Conservation (phyloP, 2,888 invertebrate genomes). For the Endotricha flammealis region DNA sequence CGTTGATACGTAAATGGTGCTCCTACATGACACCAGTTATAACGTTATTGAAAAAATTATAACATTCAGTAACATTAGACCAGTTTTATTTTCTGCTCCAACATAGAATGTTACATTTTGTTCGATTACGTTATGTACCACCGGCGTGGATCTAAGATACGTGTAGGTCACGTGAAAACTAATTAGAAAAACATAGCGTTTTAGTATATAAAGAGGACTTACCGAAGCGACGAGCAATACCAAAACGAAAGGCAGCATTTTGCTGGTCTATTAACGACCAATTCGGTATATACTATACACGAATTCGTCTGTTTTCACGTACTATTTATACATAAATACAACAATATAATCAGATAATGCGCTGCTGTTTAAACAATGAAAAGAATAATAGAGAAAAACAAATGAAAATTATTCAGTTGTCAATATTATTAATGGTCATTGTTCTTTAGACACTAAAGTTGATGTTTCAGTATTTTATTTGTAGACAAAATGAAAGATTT, state of each 20-base stretch:
- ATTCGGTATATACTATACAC: conserved; percentile 71
- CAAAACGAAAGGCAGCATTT: conserved; percentile 59
- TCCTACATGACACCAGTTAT: too few relatives aligned
- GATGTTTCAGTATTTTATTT: too few relatives aligned
- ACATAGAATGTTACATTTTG: too few relatives aligned
- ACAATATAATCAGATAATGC: conserved; percentile 33
- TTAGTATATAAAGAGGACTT: conserved; percentile 32
- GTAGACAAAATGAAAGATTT: too few relatives aligned
- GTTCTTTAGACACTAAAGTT: too few relatives aligned
- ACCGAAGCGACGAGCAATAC: conserved; percentile 56
- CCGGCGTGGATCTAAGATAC: too few relatives aligned
- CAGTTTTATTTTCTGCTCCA: too few relatives aligned
- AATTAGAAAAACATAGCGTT: background rate
- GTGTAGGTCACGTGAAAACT: background rate
- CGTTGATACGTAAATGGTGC: too few relatives aligned
- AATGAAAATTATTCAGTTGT: background rate
- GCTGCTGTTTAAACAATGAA: conserved; percentile 48
- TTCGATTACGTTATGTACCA: too few relatives aligned
- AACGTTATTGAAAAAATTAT: too few relatives aligned
- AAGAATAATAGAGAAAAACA: conserved; percentile 22
- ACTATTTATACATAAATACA: conserved; percentile 54
- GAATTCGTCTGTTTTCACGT: conserved; percentile 20
- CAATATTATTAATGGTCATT: conserved; percentile 3
- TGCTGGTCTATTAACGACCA: conserved; percentile 54
- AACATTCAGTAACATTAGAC: too few relatives aligned